A percentile compares a stretch with the other conserved stretches of the same genome.
Conservation (phyloP, 2,797 vertebrate species). For the Halcyon badia region DNA sequence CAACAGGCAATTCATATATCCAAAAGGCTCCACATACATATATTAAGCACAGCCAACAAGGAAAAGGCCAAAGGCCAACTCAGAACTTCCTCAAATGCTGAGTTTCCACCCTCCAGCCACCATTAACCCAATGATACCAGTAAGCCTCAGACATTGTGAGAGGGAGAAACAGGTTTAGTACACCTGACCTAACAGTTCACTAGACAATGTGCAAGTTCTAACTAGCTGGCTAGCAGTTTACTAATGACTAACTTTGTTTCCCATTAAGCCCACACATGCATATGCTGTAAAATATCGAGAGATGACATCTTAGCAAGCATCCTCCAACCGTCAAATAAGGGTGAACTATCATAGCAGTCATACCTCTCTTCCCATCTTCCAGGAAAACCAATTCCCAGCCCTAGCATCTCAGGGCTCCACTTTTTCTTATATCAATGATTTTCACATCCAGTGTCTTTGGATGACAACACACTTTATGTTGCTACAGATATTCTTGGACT, state of each 20-base stretch:
- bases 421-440: slow-evolving; percentile 35
- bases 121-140: not conserved
- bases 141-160: not conserved
- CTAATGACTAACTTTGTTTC: slow-evolving; percentile 39
- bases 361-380: slow-evolving; percentile 44
- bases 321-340: not conserved
- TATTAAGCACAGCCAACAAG: not conserved
- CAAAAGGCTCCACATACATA: not conserved
- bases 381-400: slow-evolving; percentile 29
- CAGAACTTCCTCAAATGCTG: not conserved
- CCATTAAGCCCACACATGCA: not conserved
- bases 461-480: slow-evolving; percentile 36
- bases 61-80: slow-evolving; percentile 9
- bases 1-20: not conserved
- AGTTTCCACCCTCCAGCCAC: not conserved
- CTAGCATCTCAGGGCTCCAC: slow-evolving; percentile 28
- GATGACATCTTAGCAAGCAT: slow-evolving; percentile 2
- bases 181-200: slow-evolving; percentile 22
- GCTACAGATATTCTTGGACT: slow-evolving; percentile 38
- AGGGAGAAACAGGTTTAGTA: slow-evolving; percentile 20
- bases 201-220: slow-evolving; percentile 32
- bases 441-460: slow-evolving; percentile 45
- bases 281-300: not conserved
- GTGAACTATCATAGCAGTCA: not conserved
- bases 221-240: slow-evolving; percentile 45